Base-by-base conservation (phyloP, 2,888 invertebrate species). In the Drosophila subsilvestris region DNA sequence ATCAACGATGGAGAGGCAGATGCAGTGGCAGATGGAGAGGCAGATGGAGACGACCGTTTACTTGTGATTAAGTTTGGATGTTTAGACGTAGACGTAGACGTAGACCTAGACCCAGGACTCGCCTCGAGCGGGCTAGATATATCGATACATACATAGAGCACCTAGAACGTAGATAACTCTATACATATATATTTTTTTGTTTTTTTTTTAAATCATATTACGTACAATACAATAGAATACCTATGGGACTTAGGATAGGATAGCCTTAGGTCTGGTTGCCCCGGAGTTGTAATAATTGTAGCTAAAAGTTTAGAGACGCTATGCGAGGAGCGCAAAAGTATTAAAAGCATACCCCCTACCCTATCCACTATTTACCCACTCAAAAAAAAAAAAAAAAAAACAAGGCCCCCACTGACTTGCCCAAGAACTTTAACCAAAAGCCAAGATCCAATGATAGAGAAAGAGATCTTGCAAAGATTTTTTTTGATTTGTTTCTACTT, bases 21-120 rank as follows among this genome's bases (percentile, higher is more conserved):
- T 1, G n/a, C 20, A 2, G 54, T 67, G 12, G 50, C 17, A 37
- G 37, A 14, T 3, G 54, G 12, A 10, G 42, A 12, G 8, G 20
- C 20, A 4, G 54, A 17, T 60, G 27, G 60, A 54, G 65, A 47
- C 17, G 61, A 70, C 80, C 69, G 87, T 81, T 83, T 83, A 81
- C 85, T 82, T 83, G 83, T 83, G 83, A 83, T 83, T 83, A 76
- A 85, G 83, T 83, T 82, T 86, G 80, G 68, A 80, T 65, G 48
- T 65, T 80, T 63, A 61, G 57, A 47, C 37, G 14, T 37, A 29
- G n/a, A 43, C 22, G 29, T 27, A 27, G 27, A 27, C 14, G 5
- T 32, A 32, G 32, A 12, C 32, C 14, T 42, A 27, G 25, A 48
- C 17, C 37, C 44, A 27, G 51, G 29, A 63, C 44, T 53, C 63